Evolutionary conservation across 2,888 invertebrate genomes (phyloP).

Genomic region (Heliconius ethilla): DNA sequence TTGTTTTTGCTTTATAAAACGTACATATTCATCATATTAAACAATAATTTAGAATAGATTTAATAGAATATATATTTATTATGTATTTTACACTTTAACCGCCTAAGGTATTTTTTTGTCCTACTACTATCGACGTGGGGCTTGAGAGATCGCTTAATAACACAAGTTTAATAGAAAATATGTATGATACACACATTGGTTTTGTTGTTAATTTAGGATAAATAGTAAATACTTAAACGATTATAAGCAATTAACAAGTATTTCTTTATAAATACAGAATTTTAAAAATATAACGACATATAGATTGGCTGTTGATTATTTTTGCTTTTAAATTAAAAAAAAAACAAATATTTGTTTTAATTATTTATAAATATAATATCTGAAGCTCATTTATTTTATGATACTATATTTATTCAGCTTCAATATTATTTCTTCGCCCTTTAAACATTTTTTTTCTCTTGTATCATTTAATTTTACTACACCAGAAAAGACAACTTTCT

Average conservation of each 20-base stretch:
- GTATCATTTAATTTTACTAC: not conserved
- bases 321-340: not conserved
- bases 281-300: not conserved
- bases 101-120: too few species aligned
- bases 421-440: not conserved
- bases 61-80: too few species aligned
- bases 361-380: not conserved
- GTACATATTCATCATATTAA: not conserved
- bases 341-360: not conserved
- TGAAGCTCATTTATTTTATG: too few species aligned
- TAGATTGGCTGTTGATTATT: too few species aligned
- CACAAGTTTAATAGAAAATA: too few species aligned
- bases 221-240: not conserved
- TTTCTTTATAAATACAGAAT: not conserved
- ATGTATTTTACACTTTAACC: too few species aligned
- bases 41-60: too few species aligned
- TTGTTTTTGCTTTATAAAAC: not conserved
- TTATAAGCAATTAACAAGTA: not conserved
- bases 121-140: too few species aligned
- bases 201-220: too few species aligned
- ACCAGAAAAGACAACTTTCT: conserved; percentile 1
- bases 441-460: not conserved
- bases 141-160: too few species aligned
- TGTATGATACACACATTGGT: too few species aligned
- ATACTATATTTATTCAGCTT: not conserved